Evolutionary conservation across 1,140 invertebrate genomes (phyloP), one percentile per base, ranked within the genome.

Genomic region (Plectus sambesii): DNA sequence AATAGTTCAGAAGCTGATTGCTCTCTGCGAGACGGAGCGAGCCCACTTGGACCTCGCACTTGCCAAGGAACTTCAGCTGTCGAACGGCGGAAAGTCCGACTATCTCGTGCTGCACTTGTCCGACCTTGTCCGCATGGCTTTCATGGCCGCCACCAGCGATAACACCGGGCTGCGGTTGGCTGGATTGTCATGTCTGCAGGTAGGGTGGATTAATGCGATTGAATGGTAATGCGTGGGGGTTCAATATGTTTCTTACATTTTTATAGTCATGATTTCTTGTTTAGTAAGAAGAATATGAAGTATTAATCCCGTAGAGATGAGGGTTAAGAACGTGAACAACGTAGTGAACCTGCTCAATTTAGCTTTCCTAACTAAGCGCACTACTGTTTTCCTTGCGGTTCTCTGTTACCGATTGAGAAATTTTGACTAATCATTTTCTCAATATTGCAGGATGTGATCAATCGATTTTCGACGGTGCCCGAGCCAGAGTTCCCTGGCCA

Each of bases 401-500:
- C n/a, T n/a, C n/a, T n/a, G n/a, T n/a, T n/a, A n/a, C n/a, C n/a
- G n/a, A n/a, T n/a, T n/a, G n/a, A n/a, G n/a, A n/a, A n/a, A n/a
- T n/a, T n/a, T n/a, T n/a, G n/a, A n/a, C n/a, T n/a, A n/a, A n/a
- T n/a, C n/a, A n/a, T 22, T 9, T 15, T 6, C 9, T 49, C 17
- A 12, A 9, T 50, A 15, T 56, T 71, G 24, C 81, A 93, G 73
- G 82, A 88, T 60, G 80, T 97, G 24, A 92, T 99, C 35, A 85
- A 84, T 55, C 83, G 83, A 65, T 99, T 93, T 74, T 82, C 87
- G 4, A 78, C 81, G 62, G 85, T 93, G 15, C 87, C 88, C 0
- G 93, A 99, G 73, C 93, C 93, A 0, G 92, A 96, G 74, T 97
- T 98, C 72, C 89, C 89, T 2, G 88, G 89, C 4, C 90, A 97